Evolutionary conservation across 2,888 invertebrate species (phyloP).

Genomic region (Unio pictorum): DNA sequence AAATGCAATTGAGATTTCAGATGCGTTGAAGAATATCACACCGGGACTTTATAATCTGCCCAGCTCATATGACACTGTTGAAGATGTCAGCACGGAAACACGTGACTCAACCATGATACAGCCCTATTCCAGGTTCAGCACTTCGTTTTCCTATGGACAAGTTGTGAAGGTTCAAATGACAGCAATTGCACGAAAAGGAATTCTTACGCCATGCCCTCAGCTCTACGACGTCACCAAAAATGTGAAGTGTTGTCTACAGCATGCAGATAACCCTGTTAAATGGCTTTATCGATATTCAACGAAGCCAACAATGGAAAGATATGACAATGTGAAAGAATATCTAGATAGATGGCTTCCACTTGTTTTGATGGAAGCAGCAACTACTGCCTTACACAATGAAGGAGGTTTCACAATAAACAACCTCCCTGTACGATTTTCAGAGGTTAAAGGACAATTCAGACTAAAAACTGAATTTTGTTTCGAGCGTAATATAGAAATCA

Average conservation of each 20-base stretch:
- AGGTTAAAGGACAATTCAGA: conserved; percentile 14
- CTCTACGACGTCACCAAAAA: conserved; percentile 25
- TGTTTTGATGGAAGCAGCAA: conserved; percentile 32
- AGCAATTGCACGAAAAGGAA: conserved; percentile 22
- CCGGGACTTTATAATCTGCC: no score
- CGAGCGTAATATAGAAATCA: conserved; percentile 24
- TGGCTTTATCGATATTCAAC: conserved; percentile 22
- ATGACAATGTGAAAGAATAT: conserved; percentile 18
- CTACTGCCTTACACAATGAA: conserved; percentile 12
- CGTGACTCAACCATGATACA: not conserved
- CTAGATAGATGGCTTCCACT: conserved; percentile 27
- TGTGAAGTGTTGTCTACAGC: conserved; percentile 27
- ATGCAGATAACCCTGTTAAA: conserved; percentile 23
- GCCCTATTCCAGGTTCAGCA: conserved; percentile 5
- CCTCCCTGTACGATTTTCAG: conserved; percentile 19
- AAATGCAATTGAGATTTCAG: not conserved
- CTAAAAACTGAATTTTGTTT: conserved; percentile 17
- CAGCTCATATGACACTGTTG: not conserved
- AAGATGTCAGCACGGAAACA: conserved; percentile 9
- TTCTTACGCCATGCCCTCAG: conserved; percentile 17
- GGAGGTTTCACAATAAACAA: conserved; percentile 9
- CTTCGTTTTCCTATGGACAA: conserved; percentile 18
- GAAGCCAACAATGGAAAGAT: conserved; percentile 13
- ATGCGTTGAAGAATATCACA: no score
- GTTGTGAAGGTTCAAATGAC: conserved; percentile 22